Percentiles rank a stretch among this genome's conserved stretches.
Evolutionary conservation across 2,113 vertebrate species (phyloP).

Genomic region (Hirundichthys speculiger): DNA sequence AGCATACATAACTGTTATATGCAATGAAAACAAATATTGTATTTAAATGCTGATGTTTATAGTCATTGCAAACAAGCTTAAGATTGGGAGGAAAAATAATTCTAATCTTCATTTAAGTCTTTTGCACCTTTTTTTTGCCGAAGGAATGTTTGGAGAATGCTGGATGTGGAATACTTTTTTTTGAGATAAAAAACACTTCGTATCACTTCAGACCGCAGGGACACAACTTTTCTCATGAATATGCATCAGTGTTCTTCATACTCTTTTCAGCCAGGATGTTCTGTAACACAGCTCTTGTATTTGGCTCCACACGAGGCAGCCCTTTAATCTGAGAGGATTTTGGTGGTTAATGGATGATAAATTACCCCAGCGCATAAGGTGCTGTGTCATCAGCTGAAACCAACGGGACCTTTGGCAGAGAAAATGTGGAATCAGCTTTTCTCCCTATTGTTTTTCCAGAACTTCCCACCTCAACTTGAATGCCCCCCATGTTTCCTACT

Average conservation of each 20-base stretch:
- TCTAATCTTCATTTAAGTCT: too few species aligned
- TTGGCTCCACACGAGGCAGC: conserved; percentile 34
- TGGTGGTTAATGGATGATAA: conserved; percentile 66
- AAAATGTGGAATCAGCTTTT: conserved; percentile 69
- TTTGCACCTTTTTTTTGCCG: neutral
- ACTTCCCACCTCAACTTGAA: conserved; percentile 41
- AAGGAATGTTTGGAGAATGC: neutral
- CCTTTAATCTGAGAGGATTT: conserved; percentile 59
- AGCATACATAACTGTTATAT: too few species aligned
- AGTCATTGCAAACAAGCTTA: too few species aligned
- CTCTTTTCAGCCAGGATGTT: conserved; percentile 19
- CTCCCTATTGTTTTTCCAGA: conserved; percentile 29
- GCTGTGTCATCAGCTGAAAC: conserved; percentile 74
- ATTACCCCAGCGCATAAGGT: conserved; percentile 62
- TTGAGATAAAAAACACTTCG: conserved; percentile 3
- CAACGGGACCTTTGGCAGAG: conserved; percentile 47
- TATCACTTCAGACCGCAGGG: conserved; percentile 21
- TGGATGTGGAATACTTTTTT: conserved; percentile 6
- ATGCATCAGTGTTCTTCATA: conserved; percentile 32
- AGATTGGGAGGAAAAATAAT: too few species aligned
- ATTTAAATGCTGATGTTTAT: too few species aligned
- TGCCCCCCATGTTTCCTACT: neutral
- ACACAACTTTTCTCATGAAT: conserved; percentile 36
- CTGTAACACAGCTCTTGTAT: conserved; percentile 47
- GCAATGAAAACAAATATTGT: too few species aligned